These are phyloP conservation scores for Parthenolecanium corni DNA, from an alignment of 2,888 invertebrate genomes.

Conservation along the genomic window DNA sequence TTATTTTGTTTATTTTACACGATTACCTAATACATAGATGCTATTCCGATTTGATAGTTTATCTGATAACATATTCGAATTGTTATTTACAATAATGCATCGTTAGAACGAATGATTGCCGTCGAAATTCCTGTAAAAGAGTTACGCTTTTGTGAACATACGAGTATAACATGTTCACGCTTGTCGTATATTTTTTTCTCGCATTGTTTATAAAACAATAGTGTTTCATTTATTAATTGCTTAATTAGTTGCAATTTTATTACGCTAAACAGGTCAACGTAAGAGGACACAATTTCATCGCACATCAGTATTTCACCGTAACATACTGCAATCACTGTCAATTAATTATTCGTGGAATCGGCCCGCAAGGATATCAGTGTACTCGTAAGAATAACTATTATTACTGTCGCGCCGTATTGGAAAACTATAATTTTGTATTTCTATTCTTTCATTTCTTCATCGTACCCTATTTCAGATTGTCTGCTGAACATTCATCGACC, in stretches of 20 bases:
- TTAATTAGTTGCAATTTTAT: slow-evolving; percentile 37
- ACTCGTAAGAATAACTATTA: slow-evolving; percentile 51
- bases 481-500: slow-evolving; percentile 73
- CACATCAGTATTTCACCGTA: slow-evolving; percentile 77
- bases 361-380: slow-evolving; percentile 94
- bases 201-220: too few relatives aligned
- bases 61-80: too few relatives aligned
- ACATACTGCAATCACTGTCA: slow-evolving; percentile 90
- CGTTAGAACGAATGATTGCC: too few relatives aligned
- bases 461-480: slow-evolving; percentile 54
- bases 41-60: too few relatives aligned
- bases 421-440: slow-evolving; percentile 11
- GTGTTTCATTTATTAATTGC: slow-evolving; percentile 4
- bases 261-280: slow-evolving; percentile 47
- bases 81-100: too few relatives aligned
- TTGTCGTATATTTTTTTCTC: not conserved
- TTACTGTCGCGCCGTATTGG: not conserved
- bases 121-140: not conserved
- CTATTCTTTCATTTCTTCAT: slow-evolving; percentile 21
- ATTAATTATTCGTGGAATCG: slow-evolving; percentile 84
- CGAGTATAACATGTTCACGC: not conserved
- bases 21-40: too few relatives aligned
- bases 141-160: not conserved
- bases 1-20: too few relatives aligned
- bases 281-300: slow-evolving; percentile 80